Base-by-base conservation (phyloP, 2,113 vertebrate genomes). In the Hoplias malabaricus region DNA sequence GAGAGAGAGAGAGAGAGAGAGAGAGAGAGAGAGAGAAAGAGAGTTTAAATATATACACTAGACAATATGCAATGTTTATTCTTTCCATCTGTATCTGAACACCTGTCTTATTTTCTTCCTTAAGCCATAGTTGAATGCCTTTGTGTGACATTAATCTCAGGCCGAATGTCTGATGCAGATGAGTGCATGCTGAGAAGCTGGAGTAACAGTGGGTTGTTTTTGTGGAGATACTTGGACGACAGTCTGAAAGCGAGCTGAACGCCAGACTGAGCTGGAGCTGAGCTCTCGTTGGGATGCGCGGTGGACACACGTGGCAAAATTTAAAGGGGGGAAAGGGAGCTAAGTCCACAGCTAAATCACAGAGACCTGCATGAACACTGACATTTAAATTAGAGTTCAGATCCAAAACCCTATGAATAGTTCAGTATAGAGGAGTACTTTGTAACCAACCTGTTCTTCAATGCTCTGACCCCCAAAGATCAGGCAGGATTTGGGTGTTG, bases 241-340 rank as follows among this genome's bases (percentile, higher is more conserved):
- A 77, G 75, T 83, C 78, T 76, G 57, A 85, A 81, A 54, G 57
- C 73, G 59, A 83, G 83, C 83, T 84, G 78, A 72, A 62, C 77
- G 81, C 80, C 84, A 82, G 82, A 81, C 80, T n/a, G 42, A 13
- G 43, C n/a, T 73, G 40, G 19, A 68, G 34, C 34, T 61, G 33
- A 9, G 36, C 2, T 43, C 2, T 43, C 12, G 68, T 42, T 69
- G 33, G 9, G n/a, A 33, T 72, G 43, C 54, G 29, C 56, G 27
- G n/a, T 63, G 63, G 33, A 69, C 62, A 78, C 69, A 69, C 74
- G 61, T 81, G 61, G 74, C 69, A 31, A 67, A 67, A 29, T 7
- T 25, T n/a, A 19, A 53, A 75, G 23, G 42, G 42, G 10, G 42
- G 57, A 36, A 25, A 59, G 16, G 29, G 12, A 4, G 11, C 16